Evolutionary conservation across 2,113 vertebrate species (phyloP).

Genomic region (Phrynosoma platyrhinos): DNA sequence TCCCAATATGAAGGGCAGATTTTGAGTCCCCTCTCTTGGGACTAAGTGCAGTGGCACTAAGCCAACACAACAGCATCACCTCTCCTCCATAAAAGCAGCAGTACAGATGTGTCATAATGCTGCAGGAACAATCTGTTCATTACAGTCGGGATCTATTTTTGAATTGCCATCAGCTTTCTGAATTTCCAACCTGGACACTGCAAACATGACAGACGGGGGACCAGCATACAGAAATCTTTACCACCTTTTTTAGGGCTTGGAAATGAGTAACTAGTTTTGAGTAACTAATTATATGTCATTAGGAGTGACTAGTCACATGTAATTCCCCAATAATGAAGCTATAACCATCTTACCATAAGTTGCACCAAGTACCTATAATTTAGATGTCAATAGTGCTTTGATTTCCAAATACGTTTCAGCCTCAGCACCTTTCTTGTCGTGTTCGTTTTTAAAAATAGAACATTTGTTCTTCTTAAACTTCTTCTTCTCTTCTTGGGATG

Average conservation of each 20-base stretch:
- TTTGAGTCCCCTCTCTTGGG: not conserved
- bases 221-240: not conserved
- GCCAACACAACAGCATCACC: not conserved
- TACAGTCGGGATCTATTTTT: constrained; percentile 23
- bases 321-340: no score
- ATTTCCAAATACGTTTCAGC: not conserved
- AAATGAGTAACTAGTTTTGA: no score
- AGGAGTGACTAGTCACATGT: no score
- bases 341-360: no score
- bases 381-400: not conserved
- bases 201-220: not conserved
- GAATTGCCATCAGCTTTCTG: constrained; percentile 9
- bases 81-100: constrained; percentile 12
- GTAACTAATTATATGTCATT: no score
- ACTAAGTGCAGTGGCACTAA: not conserved
- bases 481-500: not conserved
- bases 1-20: not conserved
- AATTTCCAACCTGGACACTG: not conserved
- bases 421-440: not conserved
- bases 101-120: constrained; percentile 3
- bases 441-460: not conserved
- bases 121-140: constrained; percentile 17
- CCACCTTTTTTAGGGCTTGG: not conserved
- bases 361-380: no score
- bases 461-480: not conserved